Base-by-base conservation (phyloP, 2,113 vertebrate genomes). In the Halcyon malimbica region DNA sequence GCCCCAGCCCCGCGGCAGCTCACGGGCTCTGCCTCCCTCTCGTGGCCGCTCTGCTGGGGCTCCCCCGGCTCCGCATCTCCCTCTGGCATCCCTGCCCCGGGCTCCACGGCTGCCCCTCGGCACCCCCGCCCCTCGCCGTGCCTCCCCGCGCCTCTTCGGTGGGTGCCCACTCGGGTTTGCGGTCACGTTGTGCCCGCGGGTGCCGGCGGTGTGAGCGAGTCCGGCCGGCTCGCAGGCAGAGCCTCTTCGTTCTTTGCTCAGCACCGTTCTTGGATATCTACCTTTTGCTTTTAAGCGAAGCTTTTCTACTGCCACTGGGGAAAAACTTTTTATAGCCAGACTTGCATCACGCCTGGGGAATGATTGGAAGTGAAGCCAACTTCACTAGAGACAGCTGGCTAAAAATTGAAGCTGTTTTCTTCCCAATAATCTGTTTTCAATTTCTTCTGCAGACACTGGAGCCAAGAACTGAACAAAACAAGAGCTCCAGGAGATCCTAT, bases 381-480 rank as follows among this genome's bases (percentile, higher is more conserved):
- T 60, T 89, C 85, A 51, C 31, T 25, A 73, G 91, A 97, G 92
- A 93, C 94, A 67, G 94, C 67, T 33, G 90, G 93, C 97, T 96
- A 68, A 42, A 41, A 95, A 60, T 9, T 85, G 83, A 96, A 96
- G 83, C 84, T 46, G 29, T 95, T 98, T 96, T 89, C 93, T 96
- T 91, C 89, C 86, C 60, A 68, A 63, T 96, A 92, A 97, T 97
- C 94, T 97, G 97, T 96, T 98, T 97, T 94, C 85, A 96, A 95
- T 97, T 95, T 97, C 89, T 96, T 69, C 37, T 46, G 78, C 75
- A 68, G 67, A 39, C 33, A 14, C 29, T 33, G 51, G 54, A 96
- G 96, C 94, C 94, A 97, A 97, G 75, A 84, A 77, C 44, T 73
- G 97, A 94, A 82, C 57, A 78, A 94, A 95, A 82, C 78, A 90